phyloP scores from a whole-genome alignment of 2,797 vertebrate genomes.

The Lophius americanus region DNA sequence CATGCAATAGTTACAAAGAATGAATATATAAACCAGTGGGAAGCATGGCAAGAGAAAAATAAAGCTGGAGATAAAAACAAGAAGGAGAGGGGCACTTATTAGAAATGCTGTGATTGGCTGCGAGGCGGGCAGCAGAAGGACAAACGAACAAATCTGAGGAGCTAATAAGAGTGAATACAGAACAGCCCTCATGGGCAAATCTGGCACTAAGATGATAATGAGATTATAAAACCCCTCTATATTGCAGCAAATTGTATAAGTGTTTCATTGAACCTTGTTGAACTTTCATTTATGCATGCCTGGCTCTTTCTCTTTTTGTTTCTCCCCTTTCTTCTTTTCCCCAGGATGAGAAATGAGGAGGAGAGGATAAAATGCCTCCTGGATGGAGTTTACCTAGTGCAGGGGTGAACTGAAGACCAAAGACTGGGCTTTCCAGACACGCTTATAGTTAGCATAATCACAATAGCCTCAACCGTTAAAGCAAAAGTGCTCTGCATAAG shows the following conservation, averaged over 20 bases:
- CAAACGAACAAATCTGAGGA: conserved; percentile 77
- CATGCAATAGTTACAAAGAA: conserved; percentile 29
- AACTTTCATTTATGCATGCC: conserved; percentile 78
- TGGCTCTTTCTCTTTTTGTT: conserved; percentile 58
- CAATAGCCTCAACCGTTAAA: conserved; percentile 54
- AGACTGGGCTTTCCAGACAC: conserved; percentile 60
- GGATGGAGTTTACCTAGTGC: conserved; percentile 71
- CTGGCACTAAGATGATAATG: conserved; percentile 82
- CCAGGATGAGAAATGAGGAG: conserved; percentile 52
- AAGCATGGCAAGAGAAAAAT: conserved; percentile 45
- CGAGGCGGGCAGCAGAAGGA: conserved; percentile 69
- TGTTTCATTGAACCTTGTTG: conserved; percentile 81
- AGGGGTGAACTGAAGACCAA: conserved; percentile 66
- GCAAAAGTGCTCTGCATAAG: conserved; percentile 30
- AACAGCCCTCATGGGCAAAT: conserved; percentile 80
- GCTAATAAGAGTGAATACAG: conserved; percentile 78
- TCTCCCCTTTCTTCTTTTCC: conserved; percentile 59
- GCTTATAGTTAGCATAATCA: conserved; percentile 68
- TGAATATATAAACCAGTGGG: conserved; percentile 54
- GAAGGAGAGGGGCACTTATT: conserved; percentile 56
- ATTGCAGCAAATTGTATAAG: conserved; percentile 81
- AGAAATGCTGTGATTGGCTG: conserved; percentile 70
- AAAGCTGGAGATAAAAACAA: conserved; percentile 37
- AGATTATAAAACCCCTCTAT: conserved; percentile 80
- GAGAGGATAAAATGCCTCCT: conserved; percentile 66